Base-by-base conservation (phyloP, 2,888 invertebrate genomes). In the Thyatira batis region DNA sequence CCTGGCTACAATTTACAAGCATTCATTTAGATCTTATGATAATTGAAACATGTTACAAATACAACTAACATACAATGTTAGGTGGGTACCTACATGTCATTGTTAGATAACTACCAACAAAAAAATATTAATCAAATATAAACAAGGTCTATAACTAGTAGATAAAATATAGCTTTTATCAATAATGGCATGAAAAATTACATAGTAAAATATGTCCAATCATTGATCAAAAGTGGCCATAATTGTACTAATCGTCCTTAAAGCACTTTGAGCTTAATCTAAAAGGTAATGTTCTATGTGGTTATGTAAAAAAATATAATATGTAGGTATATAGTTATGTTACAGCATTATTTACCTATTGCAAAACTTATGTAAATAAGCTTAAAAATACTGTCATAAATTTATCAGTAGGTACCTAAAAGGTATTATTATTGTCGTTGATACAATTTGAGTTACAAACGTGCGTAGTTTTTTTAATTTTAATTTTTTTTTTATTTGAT, bases 131-230 rank as follows among this genome's bases (percentile, higher is more conserved):
- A 48, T 28, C 20, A 57, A 52, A 53, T 46, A 52, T 52, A n/a
- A 63, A 58, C 60, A 58, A 52, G 33, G 52, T 39, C 50, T 68
- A 67, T 65, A 70, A 76, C 72, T 64, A 57, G 68, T 64, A 73
- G 68, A 76, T 80, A 84, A 82, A 81, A 83, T 78, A 82, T 69
- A 63, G 71, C 79, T 82, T 80, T 82, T 82, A 87, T 78, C 81
- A 89, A 88, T 87, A 87, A 85, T 83, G 80, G 74, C 76, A 77
- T 65, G 71, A 80, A 67, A 86, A 84, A 85, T 80, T 82, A 84
- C 69, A 79, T 67, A 78, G 73, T 62, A 76, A 84, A 86, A 85
- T 85, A 80, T 85, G 87, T 83, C 84, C 88, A 87, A 88, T 89
- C 85, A 88, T 78, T 67, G 72, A 51, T 60, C 76, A 61, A 85